A percentile compares a stretch with the other conserved stretches of the same genome.
Evolutionary conservation across 2,888 invertebrate species (phyloP).

Genomic region (Thymelicus lineola): DNA sequence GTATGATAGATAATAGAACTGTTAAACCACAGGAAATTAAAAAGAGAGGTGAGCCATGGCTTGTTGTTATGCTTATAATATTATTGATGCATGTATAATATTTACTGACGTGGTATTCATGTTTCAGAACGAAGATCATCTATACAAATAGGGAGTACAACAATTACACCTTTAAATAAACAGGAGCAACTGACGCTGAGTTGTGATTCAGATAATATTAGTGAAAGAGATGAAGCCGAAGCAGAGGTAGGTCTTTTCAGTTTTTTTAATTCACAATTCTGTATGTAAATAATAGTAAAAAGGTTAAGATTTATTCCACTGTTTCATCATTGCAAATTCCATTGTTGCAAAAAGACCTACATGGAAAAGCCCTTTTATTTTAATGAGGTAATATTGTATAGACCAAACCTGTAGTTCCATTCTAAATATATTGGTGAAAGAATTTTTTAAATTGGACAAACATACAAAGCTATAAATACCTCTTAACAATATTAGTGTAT

Average conservation of each 20-base stretch:
- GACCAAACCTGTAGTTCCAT: no score
- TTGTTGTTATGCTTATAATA: not conserved
- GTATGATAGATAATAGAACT: constrained; percentile 87
- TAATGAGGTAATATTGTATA: no score
- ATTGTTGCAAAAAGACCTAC: no score
- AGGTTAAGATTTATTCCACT: no score
- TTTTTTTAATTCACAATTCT: not conserved
- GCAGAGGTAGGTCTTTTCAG: constrained; percentile 84
- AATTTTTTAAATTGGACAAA: no score
- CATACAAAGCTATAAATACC: no score
- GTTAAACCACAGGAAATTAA: constrained; percentile 83
- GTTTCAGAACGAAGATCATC: constrained; percentile 81
- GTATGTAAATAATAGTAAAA: not conserved
- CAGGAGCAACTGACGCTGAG: constrained; percentile 85
- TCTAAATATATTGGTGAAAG: no score
- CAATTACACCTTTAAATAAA: constrained; percentile 81
- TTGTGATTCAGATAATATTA: constrained; percentile 89
- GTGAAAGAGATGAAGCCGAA: constrained; percentile 91
- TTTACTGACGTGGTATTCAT: not conserved
- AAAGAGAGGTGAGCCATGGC: constrained; percentile 71
- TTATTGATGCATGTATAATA: not conserved
- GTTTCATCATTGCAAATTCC: no score
- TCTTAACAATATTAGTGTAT: no score
- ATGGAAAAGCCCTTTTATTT: no score
- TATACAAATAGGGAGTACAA: constrained; percentile 89